phyloP scores from a whole-genome alignment of 1,140 invertebrate species.

The Globodera rostochiensis region DNA sequence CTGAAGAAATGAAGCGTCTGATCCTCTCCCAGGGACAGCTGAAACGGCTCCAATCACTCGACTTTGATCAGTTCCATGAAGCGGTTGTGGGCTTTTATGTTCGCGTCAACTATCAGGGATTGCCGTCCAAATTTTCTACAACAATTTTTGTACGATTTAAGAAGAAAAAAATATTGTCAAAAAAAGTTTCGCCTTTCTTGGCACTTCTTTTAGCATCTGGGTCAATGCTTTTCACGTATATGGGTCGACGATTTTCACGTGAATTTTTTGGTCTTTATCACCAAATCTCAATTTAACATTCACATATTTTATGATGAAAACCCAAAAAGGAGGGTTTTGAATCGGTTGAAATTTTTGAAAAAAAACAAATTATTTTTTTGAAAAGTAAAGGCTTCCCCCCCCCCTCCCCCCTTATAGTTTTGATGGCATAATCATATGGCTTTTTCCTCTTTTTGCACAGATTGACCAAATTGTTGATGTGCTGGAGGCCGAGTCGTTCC shows the following conservation, averaged over 20 bases:
- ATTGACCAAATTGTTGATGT: slow-evolving; percentile 24
- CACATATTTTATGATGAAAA: no score
- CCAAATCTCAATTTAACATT: no score
- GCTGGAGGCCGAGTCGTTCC: slow-evolving; percentile 10
- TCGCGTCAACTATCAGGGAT: slow-evolving; percentile 17
- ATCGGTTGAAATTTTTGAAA: no score
- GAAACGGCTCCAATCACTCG: background rate
- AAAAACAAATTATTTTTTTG: no score
- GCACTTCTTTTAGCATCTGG: no score
- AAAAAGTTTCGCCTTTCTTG: no score
- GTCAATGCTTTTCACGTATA: background rate
- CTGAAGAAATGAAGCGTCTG: slow-evolving; percentile 15
- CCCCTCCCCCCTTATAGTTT: no score
- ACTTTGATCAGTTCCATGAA: background rate
- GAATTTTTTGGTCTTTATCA: no score
- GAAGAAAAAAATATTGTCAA: no score
- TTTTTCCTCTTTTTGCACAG: background rate
- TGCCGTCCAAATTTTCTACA: slow-evolving; percentile 19
- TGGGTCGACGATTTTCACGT: background rate
- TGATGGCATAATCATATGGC: no score
- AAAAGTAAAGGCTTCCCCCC: no score
- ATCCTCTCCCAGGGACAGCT: slow-evolving; percentile 20
- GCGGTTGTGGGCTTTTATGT: slow-evolving; percentile 19
- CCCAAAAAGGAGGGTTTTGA: no score
- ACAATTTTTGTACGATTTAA: slow-evolving; percentile 18